A percentile compares a stretch with the other conserved stretches of the same genome.
Evolutionary conservation across 2,113 vertebrate genomes (phyloP).

Genomic region (Atrichornis clamosus): DNA sequence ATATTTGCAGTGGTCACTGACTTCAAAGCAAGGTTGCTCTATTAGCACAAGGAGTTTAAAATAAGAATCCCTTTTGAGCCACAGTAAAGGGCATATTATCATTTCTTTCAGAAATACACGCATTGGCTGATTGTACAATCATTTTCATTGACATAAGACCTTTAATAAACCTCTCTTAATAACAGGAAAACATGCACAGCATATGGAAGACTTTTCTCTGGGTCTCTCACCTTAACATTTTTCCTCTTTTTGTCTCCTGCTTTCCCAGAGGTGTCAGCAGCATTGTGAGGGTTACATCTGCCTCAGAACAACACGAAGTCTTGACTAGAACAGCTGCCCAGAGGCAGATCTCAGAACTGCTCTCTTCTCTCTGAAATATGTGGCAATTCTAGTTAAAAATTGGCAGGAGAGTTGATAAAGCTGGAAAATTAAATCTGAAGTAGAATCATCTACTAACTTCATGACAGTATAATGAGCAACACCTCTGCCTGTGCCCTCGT

Average conservation of each 20-base stretch:
- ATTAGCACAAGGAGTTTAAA: conserved; percentile 6
- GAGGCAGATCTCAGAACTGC: not conserved
- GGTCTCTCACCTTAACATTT: not conserved
- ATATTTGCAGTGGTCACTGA: conserved; percentile 3
- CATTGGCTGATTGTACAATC: not conserved
- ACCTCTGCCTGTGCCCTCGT: not conserved
- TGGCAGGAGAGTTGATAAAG: not conserved
- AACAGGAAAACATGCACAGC: not conserved
- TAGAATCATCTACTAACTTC: not conserved
- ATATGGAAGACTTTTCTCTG: not conserved
- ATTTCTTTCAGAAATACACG: conserved; percentile 21
- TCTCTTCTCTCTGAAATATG: not conserved
- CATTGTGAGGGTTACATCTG: not conserved
- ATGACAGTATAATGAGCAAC: not conserved
- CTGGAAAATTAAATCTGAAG: not conserved
- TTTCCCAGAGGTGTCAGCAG: not conserved
- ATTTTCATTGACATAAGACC: conserved; percentile 47
- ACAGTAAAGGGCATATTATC: conserved; percentile 27
- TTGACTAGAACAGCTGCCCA: not conserved
- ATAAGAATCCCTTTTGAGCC: not conserved
- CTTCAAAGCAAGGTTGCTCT: not conserved
- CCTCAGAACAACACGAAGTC: not conserved
- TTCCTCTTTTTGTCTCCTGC: not conserved
- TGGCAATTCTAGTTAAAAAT: not conserved
- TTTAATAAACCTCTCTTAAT: conserved; percentile 32